These are phyloP conservation scores for Drosophila lowei DNA, from an alignment of 1,140 invertebrate species.

Conservation along the genomic window DNA sequence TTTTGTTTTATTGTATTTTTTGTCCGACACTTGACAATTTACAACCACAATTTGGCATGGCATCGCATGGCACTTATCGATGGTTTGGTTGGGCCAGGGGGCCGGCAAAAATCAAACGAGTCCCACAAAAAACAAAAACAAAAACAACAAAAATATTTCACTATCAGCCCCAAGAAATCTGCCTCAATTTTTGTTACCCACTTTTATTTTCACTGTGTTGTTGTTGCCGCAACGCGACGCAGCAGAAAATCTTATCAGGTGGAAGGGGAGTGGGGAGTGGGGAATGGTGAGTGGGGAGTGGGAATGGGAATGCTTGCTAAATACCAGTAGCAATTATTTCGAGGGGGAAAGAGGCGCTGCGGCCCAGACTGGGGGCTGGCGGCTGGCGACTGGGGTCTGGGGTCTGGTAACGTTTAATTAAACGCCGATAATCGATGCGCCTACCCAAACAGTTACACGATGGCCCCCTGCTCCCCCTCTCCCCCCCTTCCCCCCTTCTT, in stretches of 20 bases:
- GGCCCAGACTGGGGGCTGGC: not conserved
- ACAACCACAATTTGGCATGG: constrained; percentile 74
- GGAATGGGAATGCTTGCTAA: constrained; percentile 64
- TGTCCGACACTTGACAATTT: constrained; percentile 57
- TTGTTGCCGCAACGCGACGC: constrained; percentile 5
- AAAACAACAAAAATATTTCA: constrained; percentile 36
- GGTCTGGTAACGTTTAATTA: constrained; percentile 69
- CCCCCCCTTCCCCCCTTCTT: too few species aligned
- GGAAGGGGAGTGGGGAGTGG: constrained; percentile 20
- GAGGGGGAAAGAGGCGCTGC: constrained; percentile 10
- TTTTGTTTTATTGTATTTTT: constrained; percentile 45
- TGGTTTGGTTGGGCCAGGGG: not conserved
- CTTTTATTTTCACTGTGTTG: constrained; percentile 33
- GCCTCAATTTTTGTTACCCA: constrained; percentile 58
- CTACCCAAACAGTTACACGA: constrained; percentile 66
- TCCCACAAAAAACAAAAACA: constrained; percentile 34
- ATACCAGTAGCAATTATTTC: constrained; percentile 78
- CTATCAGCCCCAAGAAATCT: constrained; percentile 73
- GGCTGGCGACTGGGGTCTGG: not conserved
- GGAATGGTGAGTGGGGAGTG: too few species aligned
- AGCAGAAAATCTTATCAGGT: constrained; percentile 55
- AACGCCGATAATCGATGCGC: constrained; percentile 78
- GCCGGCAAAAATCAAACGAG: constrained; percentile 71
- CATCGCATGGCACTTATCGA: constrained; percentile 72
- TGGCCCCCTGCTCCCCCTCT: not conserved